A percentile compares a stretch with the other conserved stretches of the same genome.
Conservation (phyloP, 1,140 invertebrate genomes). For the Drosophila navojoa region DNA sequence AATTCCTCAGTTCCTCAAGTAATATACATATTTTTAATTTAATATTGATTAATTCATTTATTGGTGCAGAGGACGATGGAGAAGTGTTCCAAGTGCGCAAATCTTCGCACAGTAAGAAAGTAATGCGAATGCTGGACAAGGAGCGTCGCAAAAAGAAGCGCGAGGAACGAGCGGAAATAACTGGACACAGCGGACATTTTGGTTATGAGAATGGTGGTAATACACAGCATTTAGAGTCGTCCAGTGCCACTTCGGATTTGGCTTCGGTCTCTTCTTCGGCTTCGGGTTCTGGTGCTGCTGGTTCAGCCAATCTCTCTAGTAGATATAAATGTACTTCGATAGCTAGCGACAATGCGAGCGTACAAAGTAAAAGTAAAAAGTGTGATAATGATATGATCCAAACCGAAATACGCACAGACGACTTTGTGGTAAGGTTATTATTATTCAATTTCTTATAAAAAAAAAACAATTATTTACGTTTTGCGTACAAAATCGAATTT, state of each 20-base stretch:
- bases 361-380: constrained; percentile 83
- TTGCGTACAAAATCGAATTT: constrained; percentile 55
- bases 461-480: constrained; percentile 52
- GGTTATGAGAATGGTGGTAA: constrained; percentile 71
- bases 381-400: constrained; percentile 83
- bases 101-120: constrained; percentile 95
- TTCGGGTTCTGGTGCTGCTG: constrained; percentile 35
- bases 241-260: constrained; percentile 30
- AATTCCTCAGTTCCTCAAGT: background rate
- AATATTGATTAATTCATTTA: constrained; percentile 15
- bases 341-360: constrained; percentile 43
- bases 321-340: constrained; percentile 40
- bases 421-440: constrained; percentile 84
- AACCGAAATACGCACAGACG: constrained; percentile 84
- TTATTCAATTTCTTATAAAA: constrained; percentile 82
- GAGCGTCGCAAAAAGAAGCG: constrained; percentile 89
- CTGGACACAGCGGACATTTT: constrained; percentile 27
- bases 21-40: no score
- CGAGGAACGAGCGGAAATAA: constrained; percentile 82
- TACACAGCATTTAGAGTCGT: constrained; percentile 72
- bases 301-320: constrained; percentile 36
- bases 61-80: constrained; percentile 89
- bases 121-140: constrained; percentile 94
- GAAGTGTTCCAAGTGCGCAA: constrained; percentile 98
- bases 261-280: background rate